phyloP scores from a whole-genome alignment of 2,113 vertebrate genomes.

The Neodontobutis hainanensis region DNA sequence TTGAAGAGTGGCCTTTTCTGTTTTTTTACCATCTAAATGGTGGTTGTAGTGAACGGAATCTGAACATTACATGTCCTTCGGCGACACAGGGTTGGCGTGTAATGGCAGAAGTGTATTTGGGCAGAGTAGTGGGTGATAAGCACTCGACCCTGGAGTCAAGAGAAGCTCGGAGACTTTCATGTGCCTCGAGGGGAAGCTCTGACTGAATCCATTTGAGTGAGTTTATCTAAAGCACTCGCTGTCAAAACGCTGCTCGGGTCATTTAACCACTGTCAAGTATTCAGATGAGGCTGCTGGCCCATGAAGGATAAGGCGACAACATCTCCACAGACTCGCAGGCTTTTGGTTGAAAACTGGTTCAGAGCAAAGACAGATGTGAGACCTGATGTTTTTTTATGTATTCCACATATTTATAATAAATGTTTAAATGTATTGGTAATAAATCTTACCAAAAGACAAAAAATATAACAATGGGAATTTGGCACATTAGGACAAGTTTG shows the following conservation, averaged over 20 bases:
- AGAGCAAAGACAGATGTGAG: neutral
- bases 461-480: no score
- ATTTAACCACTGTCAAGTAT: slow-evolving; percentile 71
- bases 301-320: slow-evolving; percentile 48
- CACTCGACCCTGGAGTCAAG: slow-evolving; percentile 22
- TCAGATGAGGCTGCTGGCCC: slow-evolving; percentile 53
- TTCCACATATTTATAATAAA: no score
- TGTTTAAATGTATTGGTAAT: no score
- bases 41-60: no score
- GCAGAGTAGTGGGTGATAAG: slow-evolving; percentile 28
- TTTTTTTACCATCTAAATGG: neutral
- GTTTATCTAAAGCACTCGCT: slow-evolving; percentile 59
- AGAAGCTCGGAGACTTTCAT: slow-evolving; percentile 2
- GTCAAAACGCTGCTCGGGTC: slow-evolving; percentile 55
- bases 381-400: neutral
- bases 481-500: no score
- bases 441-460: no score
- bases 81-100: neutral
- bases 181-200: slow-evolving; percentile 20
- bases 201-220: slow-evolving; percentile 52
- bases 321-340: slow-evolving; percentile 33
- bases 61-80: slow-evolving; percentile 6
- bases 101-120: slow-evolving; percentile 18
- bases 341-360: slow-evolving; percentile 14
- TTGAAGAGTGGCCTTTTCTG: neutral